These are phyloP conservation scores for Amphiura filiformis DNA, from an alignment of 35 echinoderm and acorn worm species.

Conservation along the genomic window DNA sequence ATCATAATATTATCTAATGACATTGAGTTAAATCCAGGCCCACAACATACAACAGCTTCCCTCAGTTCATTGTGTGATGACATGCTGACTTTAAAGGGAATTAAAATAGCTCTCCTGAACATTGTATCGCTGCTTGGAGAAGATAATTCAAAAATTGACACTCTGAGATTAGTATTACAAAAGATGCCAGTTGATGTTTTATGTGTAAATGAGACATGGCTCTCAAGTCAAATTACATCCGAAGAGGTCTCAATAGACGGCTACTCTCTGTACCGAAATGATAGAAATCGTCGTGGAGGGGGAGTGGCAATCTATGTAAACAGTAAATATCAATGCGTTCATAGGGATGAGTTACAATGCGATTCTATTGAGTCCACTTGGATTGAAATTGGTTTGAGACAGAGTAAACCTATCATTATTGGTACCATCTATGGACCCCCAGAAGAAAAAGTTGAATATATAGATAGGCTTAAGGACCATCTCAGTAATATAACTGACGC, in stretches of 20 bases:
- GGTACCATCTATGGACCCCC: constrained; percentile 26
- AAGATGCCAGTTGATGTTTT: background rate
- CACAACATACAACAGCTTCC: background rate
- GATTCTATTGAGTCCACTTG: background rate
- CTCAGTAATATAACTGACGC: background rate
- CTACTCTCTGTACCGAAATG: background rate
- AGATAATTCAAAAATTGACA: constrained; percentile 9
- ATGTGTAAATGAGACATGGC: constrained; percentile 26
- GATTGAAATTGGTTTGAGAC: background rate
- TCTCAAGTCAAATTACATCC: constrained; percentile 2
- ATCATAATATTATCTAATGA: constrained; percentile 1
- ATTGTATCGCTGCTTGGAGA: constrained; percentile 1
- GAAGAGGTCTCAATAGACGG: constrained; percentile 1
- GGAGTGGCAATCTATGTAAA: constrained; percentile 15
- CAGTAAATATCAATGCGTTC: background rate
- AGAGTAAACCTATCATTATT: constrained; percentile 5
- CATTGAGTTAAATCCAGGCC: background rate
- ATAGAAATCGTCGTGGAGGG: constrained; percentile 25
- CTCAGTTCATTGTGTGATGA: background rate
- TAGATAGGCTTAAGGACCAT: background rate
- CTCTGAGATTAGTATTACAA: background rate
- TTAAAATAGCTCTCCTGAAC: constrained; percentile 3
- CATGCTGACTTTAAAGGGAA: background rate
- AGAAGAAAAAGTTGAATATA: background rate
- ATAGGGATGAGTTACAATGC: background rate